Evolutionary conservation across 2,113 vertebrate genomes (phyloP).

Genomic region (Heterocephalus glaber): DNA sequence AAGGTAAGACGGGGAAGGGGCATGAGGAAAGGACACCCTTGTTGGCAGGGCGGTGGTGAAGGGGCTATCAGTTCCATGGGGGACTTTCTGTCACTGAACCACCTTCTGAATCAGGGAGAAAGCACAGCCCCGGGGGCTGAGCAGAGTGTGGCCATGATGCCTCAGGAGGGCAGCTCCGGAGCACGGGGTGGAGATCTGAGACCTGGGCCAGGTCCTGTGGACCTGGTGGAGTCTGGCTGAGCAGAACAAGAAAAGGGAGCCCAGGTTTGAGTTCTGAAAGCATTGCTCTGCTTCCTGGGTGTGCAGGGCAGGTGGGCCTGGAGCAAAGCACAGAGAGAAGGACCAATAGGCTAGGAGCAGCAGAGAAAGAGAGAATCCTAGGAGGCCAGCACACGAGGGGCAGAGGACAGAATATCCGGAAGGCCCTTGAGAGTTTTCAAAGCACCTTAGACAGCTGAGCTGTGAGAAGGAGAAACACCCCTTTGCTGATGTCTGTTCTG

Average conservation of each 20-base stretch:
- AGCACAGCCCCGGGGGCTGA: too few species aligned
- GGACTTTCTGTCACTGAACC: too few species aligned
- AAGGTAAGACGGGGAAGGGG: too few species aligned
- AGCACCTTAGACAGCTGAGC: not conserved
- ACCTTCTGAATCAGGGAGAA: too few species aligned
- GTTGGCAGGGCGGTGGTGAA: fast-evolving
- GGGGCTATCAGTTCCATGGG: too few species aligned
- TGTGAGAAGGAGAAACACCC: not conserved
- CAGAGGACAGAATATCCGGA: not conserved
- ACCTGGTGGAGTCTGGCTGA: too few species aligned
- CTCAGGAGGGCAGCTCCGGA: not conserved
- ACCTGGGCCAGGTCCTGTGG: fast-evolving
- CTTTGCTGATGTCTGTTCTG: not conserved
- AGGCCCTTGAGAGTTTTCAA: not conserved
- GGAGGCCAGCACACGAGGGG: not conserved
- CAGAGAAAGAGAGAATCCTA: fast-evolving
- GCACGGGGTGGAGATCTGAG: fast-evolving
- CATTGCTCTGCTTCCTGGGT: not conserved
- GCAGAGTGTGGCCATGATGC: fast-evolving
- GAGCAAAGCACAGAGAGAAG: too few species aligned
- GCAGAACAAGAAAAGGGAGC: not conserved
- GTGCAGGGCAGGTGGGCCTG: not conserved
- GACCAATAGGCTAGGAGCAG: not conserved
- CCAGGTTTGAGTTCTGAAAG: not conserved
- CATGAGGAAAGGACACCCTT: fast-evolving